Conservation (phyloP, 2,888 invertebrate species). For the Pyrrhosoma nymphula region DNA sequence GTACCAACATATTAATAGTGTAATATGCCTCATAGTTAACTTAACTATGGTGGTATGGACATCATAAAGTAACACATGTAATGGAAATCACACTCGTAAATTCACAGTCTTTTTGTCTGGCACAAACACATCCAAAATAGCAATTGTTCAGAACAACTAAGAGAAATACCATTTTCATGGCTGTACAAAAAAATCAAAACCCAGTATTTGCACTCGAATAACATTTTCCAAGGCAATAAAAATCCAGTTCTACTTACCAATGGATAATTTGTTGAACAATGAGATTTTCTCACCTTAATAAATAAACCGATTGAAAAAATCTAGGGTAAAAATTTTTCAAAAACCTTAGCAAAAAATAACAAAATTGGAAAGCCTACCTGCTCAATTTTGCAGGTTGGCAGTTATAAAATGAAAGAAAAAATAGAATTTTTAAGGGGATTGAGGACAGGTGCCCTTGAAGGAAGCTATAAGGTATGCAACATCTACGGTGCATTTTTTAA, state of each 20-base stretch:
- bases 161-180: slow-evolving; percentile 36
- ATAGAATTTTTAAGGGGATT: slow-evolving; percentile 45
- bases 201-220: slow-evolving; percentile 67
- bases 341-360: slow-evolving; percentile 54
- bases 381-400: slow-evolving; percentile 65
- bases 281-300: slow-evolving; percentile 60
- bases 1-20: slow-evolving; percentile 25
- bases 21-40: slow-evolving; percentile 17
- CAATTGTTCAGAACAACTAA: slow-evolving; percentile 32
- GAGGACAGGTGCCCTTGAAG: slow-evolving; percentile 64
- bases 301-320: slow-evolving; percentile 57
- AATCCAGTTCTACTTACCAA: slow-evolving; percentile 65
- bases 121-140: slow-evolving; percentile 55
- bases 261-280: slow-evolving; percentile 51
- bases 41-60: slow-evolving; percentile 31
- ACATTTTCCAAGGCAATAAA: slow-evolving; percentile 67
- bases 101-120: slow-evolving; percentile 40
- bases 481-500: slow-evolving; percentile 70
- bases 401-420: slow-evolving; percentile 66
- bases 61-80: slow-evolving; percentile 8
- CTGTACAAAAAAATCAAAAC: slow-evolving; percentile 56
- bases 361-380: slow-evolving; percentile 49
- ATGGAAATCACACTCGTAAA: slow-evolving; percentile 55
- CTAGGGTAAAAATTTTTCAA: slow-evolving; percentile 55
- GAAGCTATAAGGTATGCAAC: slow-evolving; percentile 70